Conservation (phyloP, 92 coral and sea anemone species). For the Isaurus tuberculatus region DNA sequence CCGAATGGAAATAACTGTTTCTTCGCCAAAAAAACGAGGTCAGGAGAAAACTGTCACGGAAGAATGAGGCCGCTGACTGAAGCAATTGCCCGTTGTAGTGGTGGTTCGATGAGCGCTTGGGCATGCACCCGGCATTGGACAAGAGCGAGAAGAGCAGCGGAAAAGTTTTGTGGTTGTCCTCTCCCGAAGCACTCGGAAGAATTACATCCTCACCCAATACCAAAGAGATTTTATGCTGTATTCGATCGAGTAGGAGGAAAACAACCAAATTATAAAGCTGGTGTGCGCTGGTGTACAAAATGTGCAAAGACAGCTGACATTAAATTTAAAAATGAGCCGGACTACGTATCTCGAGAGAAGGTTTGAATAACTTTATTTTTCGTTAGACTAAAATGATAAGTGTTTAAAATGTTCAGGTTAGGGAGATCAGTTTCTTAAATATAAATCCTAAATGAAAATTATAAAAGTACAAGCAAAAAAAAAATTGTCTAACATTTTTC, state of each 20-base stretch:
- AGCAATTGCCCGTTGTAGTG: conserved; percentile 7
- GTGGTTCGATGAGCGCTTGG: background rate
- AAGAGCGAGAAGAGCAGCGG: conserved; percentile 4
- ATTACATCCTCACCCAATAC: background rate
- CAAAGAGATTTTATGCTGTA: background rate
- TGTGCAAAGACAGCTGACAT: conserved; percentile 19
- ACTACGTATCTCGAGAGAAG: conserved; percentile 14
- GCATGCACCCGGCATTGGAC: conserved; percentile 18
- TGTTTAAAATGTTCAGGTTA: background rate
- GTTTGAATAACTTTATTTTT: conserved; percentile 5
- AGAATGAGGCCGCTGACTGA: conserved; percentile 4
- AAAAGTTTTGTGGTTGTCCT: conserved; percentile 9
- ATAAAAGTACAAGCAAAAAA: background rate
- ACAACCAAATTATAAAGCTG: conserved; percentile 8
- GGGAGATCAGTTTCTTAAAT: conserved; percentile 7
- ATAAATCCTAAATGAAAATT: background rate
- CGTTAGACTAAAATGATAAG: background rate
- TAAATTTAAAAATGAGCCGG: background rate
- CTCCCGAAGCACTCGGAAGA: conserved; percentile 5
- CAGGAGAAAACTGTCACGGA: conserved; percentile 5
- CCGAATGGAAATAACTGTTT: background rate
- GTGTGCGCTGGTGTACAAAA: conserved; percentile 18
- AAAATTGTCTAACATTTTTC: background rate
- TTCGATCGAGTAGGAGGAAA: background rate
- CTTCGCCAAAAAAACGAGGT: background rate